Conservation (phyloP, 2,113 vertebrate species). For the Castor canadensis region DNA sequence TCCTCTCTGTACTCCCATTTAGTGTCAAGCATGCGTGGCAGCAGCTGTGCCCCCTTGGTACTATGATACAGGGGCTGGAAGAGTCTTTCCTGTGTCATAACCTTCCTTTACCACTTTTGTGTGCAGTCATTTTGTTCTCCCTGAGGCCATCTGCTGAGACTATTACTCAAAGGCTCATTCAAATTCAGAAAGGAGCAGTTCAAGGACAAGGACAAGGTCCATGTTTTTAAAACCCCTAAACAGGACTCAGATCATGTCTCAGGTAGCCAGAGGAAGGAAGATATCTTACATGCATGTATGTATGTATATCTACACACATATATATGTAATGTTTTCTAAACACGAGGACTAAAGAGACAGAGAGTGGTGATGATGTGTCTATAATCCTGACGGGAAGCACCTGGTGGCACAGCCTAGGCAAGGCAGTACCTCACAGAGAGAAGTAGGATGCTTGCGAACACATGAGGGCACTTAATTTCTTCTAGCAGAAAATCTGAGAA, state of each 20-base stretch:
- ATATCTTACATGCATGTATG: no score
- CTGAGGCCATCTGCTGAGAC: neutral
- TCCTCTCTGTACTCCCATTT: no score
- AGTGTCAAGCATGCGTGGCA: no score
- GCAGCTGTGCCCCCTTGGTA: rapidly evolving
- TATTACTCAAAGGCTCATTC: neutral
- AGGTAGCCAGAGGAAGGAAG: neutral
- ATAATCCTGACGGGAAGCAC: neutral
- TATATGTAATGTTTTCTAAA: neutral
- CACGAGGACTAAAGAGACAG: neutral
- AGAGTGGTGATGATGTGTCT: neutral
- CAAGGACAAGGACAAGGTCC: neutral
- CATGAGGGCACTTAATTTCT: neutral
- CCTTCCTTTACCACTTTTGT: rapidly evolving
- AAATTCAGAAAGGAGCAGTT: neutral
- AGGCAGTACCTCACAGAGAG: neutral
- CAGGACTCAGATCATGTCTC: neutral
- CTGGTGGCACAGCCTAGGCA: neutral
- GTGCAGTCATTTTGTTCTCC: neutral
- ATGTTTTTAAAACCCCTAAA: neutral
- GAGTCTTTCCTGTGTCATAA: no score
- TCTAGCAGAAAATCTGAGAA: neutral
- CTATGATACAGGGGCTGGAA: rapidly evolving
- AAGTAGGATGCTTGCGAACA: neutral
- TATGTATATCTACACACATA: neutral